Base-by-base conservation (phyloP, 2,888 invertebrate genomes). In the Tipula unca region DNA sequence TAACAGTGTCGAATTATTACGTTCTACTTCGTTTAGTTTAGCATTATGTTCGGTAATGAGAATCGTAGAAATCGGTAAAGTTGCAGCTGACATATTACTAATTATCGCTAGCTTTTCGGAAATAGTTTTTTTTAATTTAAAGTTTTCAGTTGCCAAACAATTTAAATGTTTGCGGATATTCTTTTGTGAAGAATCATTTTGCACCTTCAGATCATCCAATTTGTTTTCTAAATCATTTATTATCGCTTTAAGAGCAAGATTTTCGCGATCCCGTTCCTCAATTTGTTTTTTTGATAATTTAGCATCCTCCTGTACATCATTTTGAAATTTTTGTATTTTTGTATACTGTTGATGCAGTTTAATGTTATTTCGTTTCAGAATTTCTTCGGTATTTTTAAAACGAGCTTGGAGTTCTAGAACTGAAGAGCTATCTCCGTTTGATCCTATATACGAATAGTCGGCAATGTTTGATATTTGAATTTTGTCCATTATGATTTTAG, bases 81-180 rank as follows among this genome's bases (percentile, higher is more conserved):
- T 83, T 8, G 29, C 84, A 3, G 39, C 35, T 13, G 84, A 84
- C 84, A 84, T 84, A 39, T 84, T 84, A 13, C 36, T n/a, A 10
- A 84, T 84, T 10, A 84, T 36, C 10, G 84, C 17, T 20, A 84
- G 36, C 14, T 84, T 84, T 20, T 84, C 84, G 13, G 84, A 84
- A 36, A 84, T 20, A 20, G 32, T 84, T 84, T 84, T 35, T 84
- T 84, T 32, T 8, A 84, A 36, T 84, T 84, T 39, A 20, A 84
- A 36, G 20, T 84, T 84, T 84, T 84, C 84, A 0, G 32, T 84
- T 39, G 36, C 84, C n/a, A 84, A 5, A 39, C 36, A 84, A 36
- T 35, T 84, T 8, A 36, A 39, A 36, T 84, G 36, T 6, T 20
- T 20, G 0, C 36, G 32, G 14, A 39, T 39, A 84, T 36, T 36